Percentiles rank a stretch among this genome's conserved stretches.
These are phyloP conservation scores for Galagoides demidoff DNA, from an alignment of 2,797 vertebrate genomes.

Conservation along the genomic window DNA sequence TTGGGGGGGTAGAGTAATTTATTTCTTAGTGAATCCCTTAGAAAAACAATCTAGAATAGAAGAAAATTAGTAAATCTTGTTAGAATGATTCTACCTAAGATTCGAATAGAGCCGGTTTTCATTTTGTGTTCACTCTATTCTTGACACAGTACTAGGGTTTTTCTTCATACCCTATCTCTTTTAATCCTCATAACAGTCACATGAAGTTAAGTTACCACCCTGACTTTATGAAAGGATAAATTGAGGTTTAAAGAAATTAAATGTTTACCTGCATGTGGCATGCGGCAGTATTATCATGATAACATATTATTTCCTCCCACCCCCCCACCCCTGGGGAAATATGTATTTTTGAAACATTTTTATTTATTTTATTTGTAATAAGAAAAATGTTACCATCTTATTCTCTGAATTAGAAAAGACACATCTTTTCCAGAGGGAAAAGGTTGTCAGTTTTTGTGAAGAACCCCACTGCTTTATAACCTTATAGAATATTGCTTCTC, in stretches of 20 bases:
- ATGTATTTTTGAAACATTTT: constrained; percentile 3
- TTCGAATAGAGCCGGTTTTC: constrained; percentile 3
- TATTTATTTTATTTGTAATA: background rate
- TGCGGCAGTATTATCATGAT: background rate
- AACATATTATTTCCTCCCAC: background rate
- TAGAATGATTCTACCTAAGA: background rate
- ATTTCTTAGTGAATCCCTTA: background rate
- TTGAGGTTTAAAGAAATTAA: constrained; percentile 9
- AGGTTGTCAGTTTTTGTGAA: background rate
- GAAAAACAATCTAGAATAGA: background rate
- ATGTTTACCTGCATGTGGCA: background rate
- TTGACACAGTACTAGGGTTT: background rate
- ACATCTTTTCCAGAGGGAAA: background rate
- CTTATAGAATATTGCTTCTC: background rate
- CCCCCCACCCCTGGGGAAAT: background rate
- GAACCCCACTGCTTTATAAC: background rate
- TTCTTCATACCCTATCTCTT: background rate
- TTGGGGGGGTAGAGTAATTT: background rate
- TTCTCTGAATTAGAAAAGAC: constrained; percentile 10
- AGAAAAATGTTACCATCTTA: background rate
- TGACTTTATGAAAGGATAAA: background rate
- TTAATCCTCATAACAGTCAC: background rate
- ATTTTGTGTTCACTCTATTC: background rate
- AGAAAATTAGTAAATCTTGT: background rate
- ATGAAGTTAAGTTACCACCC: background rate